Conservation (phyloP, 2,113 vertebrate species). For the Passer montanus region DNA sequence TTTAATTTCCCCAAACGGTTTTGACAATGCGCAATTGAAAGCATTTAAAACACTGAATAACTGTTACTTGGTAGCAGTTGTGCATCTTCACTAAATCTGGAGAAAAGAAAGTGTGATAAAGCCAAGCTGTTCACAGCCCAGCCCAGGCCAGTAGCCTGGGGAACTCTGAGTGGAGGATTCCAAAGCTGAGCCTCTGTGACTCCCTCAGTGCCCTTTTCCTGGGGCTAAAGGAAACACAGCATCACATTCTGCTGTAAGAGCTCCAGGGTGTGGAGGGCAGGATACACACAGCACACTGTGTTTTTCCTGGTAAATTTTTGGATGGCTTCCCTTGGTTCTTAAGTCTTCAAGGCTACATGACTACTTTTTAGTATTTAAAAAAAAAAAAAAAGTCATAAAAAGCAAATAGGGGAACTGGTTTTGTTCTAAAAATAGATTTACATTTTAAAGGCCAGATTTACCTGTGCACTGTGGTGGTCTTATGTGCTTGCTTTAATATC, state of each 20-base stretch:
- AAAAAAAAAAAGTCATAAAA: not conserved
- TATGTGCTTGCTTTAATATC: not conserved
- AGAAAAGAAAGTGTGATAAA: not conserved
- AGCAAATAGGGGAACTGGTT: no score
- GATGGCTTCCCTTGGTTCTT: not conserved
- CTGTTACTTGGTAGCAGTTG: not conserved
- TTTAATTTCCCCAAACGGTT: not conserved
- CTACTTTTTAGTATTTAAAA: not conserved
- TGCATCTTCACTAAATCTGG: not conserved
- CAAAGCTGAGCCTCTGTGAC: not conserved
- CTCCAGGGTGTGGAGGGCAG: not conserved
- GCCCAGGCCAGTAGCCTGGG: not conserved
- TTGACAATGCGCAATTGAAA: not conserved
- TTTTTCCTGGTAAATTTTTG: not conserved
- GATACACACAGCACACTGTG: not conserved
- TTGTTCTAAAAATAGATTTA: not conserved
- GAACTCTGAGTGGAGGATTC: not conserved
- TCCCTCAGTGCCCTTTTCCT: not conserved
- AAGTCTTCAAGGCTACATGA: not conserved
- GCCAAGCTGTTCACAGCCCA: not conserved
- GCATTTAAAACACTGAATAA: not conserved
- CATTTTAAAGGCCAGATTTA: not conserved
- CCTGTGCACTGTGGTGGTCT: not conserved
- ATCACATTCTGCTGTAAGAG: not conserved
- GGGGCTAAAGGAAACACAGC: not conserved